A percentile compares a stretch with the other conserved stretches of the same genome.
Evolutionary conservation across 2,113 vertebrate genomes (phyloP).

Genomic region (Sisor rabdophorus): DNA sequence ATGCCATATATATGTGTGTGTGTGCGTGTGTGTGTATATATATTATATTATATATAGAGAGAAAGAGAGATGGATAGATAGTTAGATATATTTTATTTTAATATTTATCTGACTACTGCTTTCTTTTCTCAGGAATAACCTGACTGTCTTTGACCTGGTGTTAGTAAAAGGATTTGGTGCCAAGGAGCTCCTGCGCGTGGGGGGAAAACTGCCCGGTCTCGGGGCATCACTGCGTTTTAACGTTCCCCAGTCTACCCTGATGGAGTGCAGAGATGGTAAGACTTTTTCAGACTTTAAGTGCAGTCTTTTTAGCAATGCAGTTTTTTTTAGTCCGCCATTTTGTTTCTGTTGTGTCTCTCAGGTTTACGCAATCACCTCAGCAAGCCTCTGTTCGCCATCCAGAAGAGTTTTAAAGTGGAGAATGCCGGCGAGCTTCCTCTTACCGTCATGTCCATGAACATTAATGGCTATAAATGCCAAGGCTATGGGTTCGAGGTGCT

Average conservation of each 20-base stretch:
- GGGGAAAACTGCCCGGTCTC: conserved; percentile 84
- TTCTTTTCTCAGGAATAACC: conserved; percentile 81
- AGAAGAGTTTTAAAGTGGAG: conserved; percentile 96
- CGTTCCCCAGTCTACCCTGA: conserved; percentile 91
- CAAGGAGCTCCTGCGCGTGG: conserved; percentile 86
- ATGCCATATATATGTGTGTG: too few relatives aligned
- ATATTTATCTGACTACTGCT: not conserved
- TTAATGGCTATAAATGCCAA: conserved; percentile 93
- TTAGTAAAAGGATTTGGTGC: conserved; percentile 85
- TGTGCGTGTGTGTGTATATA: too few relatives aligned
- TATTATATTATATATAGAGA: too few relatives aligned
- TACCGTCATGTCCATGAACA: conserved; percentile 90
- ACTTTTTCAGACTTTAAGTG: not conserved
- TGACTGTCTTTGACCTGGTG: conserved; percentile 88
- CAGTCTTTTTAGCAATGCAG: not conserved
- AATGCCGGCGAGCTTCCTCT: conserved; percentile 90
- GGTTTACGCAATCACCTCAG: conserved; percentile 78
- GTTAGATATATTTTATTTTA: not conserved
- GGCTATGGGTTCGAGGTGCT: conserved; percentile 95
- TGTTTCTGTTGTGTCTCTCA: conserved; percentile 46
- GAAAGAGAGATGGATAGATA: too few relatives aligned
- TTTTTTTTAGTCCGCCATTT: not conserved
- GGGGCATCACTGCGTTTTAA: conserved; percentile 91
- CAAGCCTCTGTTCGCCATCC: conserved; percentile 84
- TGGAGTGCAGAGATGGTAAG: conserved; percentile 94